These are phyloP conservation scores for Chydorus sphaericus DNA, from an alignment of 2,888 invertebrate genomes.

Conservation along the genomic window DNA sequence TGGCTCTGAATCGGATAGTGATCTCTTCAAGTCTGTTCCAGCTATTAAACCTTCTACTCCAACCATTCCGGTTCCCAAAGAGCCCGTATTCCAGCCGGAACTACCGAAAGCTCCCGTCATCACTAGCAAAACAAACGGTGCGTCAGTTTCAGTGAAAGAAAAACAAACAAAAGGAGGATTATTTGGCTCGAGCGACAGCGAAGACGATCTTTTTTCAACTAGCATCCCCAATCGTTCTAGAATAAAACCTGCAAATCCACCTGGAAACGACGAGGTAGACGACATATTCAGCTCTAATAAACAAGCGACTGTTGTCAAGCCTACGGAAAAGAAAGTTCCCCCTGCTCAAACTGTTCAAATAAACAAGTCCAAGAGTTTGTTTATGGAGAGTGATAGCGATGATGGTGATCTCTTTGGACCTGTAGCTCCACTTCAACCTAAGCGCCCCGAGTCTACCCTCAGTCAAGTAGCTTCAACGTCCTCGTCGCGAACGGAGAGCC, in stretches of 20 bases:
- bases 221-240: background rate
- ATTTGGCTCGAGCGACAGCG: conserved; percentile 3
- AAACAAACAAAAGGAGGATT: background rate
- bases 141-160: background rate
- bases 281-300: too few relatives aligned
- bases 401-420: conserved; percentile 7
- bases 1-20: background rate
- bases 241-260: background rate
- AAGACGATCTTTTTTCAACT: background rate
- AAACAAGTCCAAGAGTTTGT: background rate
- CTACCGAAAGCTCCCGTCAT: too few relatives aligned
- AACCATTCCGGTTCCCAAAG: background rate
- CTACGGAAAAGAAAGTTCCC: background rate
- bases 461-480: background rate
- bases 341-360: background rate
- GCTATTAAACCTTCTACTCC: background rate
- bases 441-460: too few relatives aligned
- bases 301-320: background rate
- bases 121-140: background rate
- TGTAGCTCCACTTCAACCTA: background rate
- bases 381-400: conserved; percentile 6
- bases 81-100: too few relatives aligned
- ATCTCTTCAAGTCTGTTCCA: background rate
- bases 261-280: too few relatives aligned
- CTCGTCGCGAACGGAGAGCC: background rate